Base-by-base conservation (phyloP, 2,113 vertebrate genomes). In the Echinops telfairi region DNA sequence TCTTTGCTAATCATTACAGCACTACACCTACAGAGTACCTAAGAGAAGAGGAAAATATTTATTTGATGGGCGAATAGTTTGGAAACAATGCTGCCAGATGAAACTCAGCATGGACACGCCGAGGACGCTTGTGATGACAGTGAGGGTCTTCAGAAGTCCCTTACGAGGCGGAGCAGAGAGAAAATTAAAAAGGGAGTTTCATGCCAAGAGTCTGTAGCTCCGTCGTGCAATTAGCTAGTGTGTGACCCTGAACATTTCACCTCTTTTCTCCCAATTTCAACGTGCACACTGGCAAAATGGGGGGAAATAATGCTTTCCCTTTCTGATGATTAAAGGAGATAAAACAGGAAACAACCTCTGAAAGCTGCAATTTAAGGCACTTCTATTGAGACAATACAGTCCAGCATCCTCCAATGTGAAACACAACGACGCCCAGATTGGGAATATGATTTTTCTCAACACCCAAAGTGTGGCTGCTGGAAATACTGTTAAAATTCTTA, bases 181-280 rank as follows among this genome's bases (percentile, higher is more conserved):
- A 80, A 17, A n/a, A 86, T 5, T 14, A 77, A 5, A 3, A 36
- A 53, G 27, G n/a, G 27, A 70, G 3, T 43, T 38, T n/a, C 9
- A 58, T n/a, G 3, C 57, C 15, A 84, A 92, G 31, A 2, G 4
- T 22, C 89, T 84, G 31, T 53, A 22, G 62, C 47, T 80, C 2
- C 16, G 7, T 2, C 23, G 11, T 15, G 29, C 12, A 80, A 6
- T 81, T 38, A 11, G 7, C 11, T 79, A 33, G 57, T 23, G 3
- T 83, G 40, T 83, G 64, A 25, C 31, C 53, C 19, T 84, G 29
- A 85, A 79, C 17, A n/a, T 23, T 11, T 58, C n/a, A 31, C 11
- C 4, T 33, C 4, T 33, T 66, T 68, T 89, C 31, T 83, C 27
- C 83, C 20, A 89, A 89, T 83, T 93, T 79, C 58, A 86, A 31